A percentile compares a stretch with the other conserved stretches of the same genome.
Evolutionary conservation across 2,888 invertebrate species (phyloP).

Genomic region (Phorcus lineatus): DNA sequence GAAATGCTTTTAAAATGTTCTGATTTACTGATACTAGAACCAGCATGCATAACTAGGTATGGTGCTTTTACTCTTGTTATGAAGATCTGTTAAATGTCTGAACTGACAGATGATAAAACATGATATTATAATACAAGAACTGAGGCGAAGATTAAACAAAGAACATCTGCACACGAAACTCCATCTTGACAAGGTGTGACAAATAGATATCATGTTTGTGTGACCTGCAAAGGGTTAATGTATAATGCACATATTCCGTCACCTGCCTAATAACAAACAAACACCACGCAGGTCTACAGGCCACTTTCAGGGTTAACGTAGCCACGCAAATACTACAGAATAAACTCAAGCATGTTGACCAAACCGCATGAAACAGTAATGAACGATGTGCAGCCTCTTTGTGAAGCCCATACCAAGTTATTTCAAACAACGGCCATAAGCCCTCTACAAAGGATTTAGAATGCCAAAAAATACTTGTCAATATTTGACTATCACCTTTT

Average conservation of each 20-base stretch:
- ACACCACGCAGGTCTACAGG: background rate
- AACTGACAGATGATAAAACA: too few species aligned
- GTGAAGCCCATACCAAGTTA: background rate
- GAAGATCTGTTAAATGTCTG: too few species aligned
- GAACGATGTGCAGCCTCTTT: background rate
- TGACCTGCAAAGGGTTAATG: background rate
- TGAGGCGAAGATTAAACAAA: too few species aligned
- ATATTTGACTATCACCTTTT: background rate
- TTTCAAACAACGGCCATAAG: background rate
- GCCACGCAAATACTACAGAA: background rate
- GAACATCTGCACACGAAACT: too few species aligned
- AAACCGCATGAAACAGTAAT: slow-evolving; percentile 6
- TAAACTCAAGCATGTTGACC: slow-evolving; percentile 7
- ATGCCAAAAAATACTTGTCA: slow-evolving; percentile 6
- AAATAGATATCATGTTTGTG: too few species aligned
- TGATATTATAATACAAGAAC: too few species aligned
- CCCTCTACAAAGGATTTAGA: background rate
- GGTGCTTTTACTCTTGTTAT: too few species aligned
- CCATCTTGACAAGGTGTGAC: too few species aligned
- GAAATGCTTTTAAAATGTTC: too few species aligned
- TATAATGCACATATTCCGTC: background rate
- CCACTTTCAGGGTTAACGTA: background rate
- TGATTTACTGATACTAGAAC: too few species aligned
- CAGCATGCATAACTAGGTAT: too few species aligned
- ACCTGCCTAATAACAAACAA: background rate